phyloP scores from a whole-genome alignment of 1,140 invertebrate genomes.

The Acromyrmex charruanus region DNA sequence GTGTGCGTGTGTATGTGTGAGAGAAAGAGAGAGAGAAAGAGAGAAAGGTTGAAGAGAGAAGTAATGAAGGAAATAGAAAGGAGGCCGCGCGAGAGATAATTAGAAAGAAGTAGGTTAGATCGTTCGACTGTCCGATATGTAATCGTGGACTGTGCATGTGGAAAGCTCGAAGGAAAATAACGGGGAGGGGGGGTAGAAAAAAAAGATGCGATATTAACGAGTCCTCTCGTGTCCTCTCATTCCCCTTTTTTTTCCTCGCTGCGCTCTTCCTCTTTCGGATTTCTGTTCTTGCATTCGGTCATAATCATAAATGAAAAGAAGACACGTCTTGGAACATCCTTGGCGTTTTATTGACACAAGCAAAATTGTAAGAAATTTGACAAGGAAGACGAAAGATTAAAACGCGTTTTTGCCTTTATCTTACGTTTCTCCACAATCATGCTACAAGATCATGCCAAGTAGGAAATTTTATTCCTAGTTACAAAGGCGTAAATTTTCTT shows the following conservation, averaged over 20 bases:
- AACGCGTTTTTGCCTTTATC: constrained; percentile 19
- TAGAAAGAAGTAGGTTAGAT: constrained; percentile 37
- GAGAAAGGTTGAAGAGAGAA: background rate
- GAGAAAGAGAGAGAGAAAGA: background rate
- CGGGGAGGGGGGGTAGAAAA: background rate
- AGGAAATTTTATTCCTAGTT: constrained; percentile 15
- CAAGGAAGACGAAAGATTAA: background rate
- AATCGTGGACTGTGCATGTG: constrained; percentile 38
- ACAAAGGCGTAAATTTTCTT: background rate
- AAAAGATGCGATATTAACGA: constrained; percentile 16
- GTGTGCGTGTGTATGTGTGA: constrained; percentile 18
- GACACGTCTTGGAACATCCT: background rate
- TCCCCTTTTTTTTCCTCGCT: constrained; percentile 23
- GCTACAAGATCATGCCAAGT: background rate
- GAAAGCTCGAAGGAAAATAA: constrained; percentile 34
- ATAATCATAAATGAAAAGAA: background rate
- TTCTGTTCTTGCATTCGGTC: background rate
- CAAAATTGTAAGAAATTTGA: constrained; percentile 10
- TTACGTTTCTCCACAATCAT: constrained; percentile 2
- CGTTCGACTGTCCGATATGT: constrained; percentile 59
- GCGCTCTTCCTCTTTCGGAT: constrained; percentile 9
- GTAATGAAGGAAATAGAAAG: background rate
- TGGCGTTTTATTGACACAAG: background rate
- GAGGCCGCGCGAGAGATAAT: constrained; percentile 35
- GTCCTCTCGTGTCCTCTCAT: constrained; percentile 25